These are phyloP conservation scores for Phataginus tetradactyla DNA, from an alignment of 2,797 vertebrate genomes.

Conservation along the genomic window DNA sequence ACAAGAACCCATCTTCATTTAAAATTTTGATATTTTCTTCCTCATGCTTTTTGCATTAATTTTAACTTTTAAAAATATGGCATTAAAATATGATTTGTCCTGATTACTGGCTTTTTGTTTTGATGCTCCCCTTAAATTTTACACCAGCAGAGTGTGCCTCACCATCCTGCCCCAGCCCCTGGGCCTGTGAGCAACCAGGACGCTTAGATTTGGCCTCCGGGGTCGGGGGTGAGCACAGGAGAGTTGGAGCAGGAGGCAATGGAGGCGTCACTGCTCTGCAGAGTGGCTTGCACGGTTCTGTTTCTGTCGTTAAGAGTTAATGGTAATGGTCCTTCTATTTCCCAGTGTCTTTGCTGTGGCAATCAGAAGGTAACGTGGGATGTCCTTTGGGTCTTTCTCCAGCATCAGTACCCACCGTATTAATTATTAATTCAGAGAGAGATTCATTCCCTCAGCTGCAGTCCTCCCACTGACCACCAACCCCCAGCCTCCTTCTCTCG, in stretches of 20 bases:
- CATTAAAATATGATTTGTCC: neutral
- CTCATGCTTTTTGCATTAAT: neutral
- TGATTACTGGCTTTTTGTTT: neutral
- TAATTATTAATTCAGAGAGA: neutral
- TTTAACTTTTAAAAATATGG: neutral
- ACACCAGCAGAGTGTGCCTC: neutral
- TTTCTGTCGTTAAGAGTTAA: neutral
- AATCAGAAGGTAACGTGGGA: neutral
- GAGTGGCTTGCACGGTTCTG: neutral
- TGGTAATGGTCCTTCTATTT: neutral
- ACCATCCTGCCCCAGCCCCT: no score
- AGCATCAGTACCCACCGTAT: neutral
- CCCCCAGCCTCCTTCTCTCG: neutral
- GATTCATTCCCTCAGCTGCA: neutral
- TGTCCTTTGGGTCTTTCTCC: neutral
- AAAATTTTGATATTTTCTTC: neutral
- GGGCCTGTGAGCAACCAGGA: neutral
- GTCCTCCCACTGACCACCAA: neutral
- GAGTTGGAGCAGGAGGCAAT: no score
- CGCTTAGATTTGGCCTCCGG: neutral
- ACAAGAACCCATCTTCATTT: neutral
- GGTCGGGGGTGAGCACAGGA: no score
- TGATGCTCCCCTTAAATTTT: neutral
- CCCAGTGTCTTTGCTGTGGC: neutral
- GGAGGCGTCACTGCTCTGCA: neutral